Conservation (phyloP, 2,113 vertebrate genomes). For the Lamprotornis superbus region DNA sequence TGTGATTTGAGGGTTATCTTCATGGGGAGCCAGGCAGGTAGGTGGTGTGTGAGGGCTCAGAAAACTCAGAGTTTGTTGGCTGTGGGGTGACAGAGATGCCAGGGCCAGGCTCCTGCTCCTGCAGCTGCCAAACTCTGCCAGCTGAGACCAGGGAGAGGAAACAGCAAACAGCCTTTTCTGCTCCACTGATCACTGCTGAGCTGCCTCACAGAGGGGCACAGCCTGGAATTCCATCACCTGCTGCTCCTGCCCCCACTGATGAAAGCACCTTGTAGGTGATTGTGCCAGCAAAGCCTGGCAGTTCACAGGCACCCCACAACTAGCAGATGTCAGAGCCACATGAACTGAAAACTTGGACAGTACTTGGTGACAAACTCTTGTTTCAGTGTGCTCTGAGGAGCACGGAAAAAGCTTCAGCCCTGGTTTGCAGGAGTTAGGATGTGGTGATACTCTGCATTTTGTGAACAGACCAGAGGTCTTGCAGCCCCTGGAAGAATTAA, state of each 20-base stretch:
- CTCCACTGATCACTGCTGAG: accelerated
- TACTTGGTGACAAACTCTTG: neutral
- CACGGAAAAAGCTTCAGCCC: neutral
- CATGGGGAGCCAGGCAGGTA: neutral
- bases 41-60: neutral
- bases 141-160: neutral
- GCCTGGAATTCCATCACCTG: neutral
- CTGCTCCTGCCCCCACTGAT: no score
- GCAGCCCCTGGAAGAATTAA: neutral
- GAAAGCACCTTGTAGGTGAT: accelerated
- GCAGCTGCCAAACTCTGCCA: neutral
- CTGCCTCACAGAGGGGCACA: accelerated
- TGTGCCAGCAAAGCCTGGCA: neutral
- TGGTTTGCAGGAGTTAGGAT: neutral
- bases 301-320: neutral
- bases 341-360: neutral
- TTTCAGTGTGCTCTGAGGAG: neutral
- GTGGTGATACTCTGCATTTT: accelerated
- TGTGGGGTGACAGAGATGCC: accelerated
- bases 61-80: neutral
- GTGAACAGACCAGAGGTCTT: neutral
- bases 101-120: neutral
- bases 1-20: neutral
- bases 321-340: accelerated
- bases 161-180: neutral